Evolutionary conservation across 1,140 invertebrate genomes (phyloP), one percentile per base, ranked within the genome.

Genomic region (Nixonia krombeini): DNA sequence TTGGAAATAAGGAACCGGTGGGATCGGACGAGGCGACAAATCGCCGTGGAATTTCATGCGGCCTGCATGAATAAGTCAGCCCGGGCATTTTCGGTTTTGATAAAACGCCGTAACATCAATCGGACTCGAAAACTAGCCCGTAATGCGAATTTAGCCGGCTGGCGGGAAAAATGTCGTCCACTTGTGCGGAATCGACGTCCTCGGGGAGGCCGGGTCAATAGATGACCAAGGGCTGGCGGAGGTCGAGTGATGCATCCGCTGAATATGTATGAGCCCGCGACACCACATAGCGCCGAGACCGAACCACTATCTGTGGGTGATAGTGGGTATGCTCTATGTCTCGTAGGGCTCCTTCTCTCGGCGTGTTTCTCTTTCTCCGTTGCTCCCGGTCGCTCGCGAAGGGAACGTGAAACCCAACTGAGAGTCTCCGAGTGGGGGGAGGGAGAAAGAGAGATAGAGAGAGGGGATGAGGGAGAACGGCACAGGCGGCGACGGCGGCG

Each of bases 201-300:
- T 73, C 26, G 38, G 73, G 75, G 70, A 75, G 66, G 70, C 52
- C 73, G 58, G 75, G 83, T 80, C 81, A 85, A 84, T 85, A 83
- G 80, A 81, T 84, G 76, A 78, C 72, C 80, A 65, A 68, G 73
- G 70, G 45, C 47, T 50, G 57, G 47, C 38, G 58, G 67, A 66
- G 72, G 76, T 76, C 70, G 76, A 50, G 58, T 79, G 82, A 81
- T 83, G 81, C 79, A 82, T 81, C 65, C 73, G 65, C 72, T 85
- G 82, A 85, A 84, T 85, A 85, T 85, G 83, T 82, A 85, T 85
- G 83, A 84, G 75, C 55, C 71, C 76, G 75, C 78, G 78, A 83
- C 81, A 83, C 81, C 79, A 80, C 74, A 79, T 78, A 78, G 74
- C 73, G 77, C 66, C 65, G 73, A 70, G 72, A 77, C 75, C 74